A percentile compares a stretch with the other conserved stretches of the same genome.
Evolutionary conservation across 2,113 vertebrate species (phyloP).

Genomic region (Perognathus longimembris): DNA sequence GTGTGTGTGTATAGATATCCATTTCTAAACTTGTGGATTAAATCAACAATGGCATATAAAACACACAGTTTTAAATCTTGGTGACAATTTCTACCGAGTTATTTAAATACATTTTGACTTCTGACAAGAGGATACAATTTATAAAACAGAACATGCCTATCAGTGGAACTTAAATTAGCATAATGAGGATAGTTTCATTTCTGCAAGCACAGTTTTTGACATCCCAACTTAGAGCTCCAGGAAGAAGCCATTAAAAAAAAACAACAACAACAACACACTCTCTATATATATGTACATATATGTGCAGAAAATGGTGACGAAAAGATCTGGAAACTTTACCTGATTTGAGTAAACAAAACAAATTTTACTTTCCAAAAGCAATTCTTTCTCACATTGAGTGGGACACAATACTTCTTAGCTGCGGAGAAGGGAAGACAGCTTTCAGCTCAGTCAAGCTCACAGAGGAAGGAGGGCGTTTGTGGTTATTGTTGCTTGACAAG

Average conservation of each 20-base stretch:
- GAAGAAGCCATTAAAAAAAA: conserved; percentile 89
- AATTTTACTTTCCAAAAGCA: conserved; percentile 86
- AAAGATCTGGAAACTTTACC: conserved; percentile 89
- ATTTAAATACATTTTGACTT: conserved; percentile 98
- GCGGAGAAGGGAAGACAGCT: conserved; percentile 73
- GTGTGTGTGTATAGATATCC: conserved; percentile 80
- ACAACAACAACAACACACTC: no score
- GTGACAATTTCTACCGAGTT: conserved; percentile 96
- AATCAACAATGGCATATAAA: conserved; percentile 92
- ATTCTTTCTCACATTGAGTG: conserved; percentile 83
- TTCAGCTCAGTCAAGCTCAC: conserved; percentile 84
- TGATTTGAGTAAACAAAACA: conserved; percentile 88
- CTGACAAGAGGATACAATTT: conserved; percentile 97
- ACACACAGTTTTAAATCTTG: conserved; percentile 93
- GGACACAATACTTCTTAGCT: conserved; percentile 83
- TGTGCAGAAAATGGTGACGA: conserved; percentile 89
- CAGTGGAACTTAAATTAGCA: conserved; percentile 94
- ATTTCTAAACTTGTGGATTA: conserved; percentile 92
- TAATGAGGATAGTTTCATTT: conserved; percentile 96
- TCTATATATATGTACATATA: conserved; percentile 88
- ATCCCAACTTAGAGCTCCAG: conserved; percentile 88
- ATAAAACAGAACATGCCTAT: conserved; percentile 96
- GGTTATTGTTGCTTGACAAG: conserved; percentile 88
- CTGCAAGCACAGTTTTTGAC: conserved; percentile 94
- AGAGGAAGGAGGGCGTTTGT: conserved; percentile 83